Conservation (phyloP, 2,113 vertebrate species). For the Megaptera novaeangliae region DNA sequence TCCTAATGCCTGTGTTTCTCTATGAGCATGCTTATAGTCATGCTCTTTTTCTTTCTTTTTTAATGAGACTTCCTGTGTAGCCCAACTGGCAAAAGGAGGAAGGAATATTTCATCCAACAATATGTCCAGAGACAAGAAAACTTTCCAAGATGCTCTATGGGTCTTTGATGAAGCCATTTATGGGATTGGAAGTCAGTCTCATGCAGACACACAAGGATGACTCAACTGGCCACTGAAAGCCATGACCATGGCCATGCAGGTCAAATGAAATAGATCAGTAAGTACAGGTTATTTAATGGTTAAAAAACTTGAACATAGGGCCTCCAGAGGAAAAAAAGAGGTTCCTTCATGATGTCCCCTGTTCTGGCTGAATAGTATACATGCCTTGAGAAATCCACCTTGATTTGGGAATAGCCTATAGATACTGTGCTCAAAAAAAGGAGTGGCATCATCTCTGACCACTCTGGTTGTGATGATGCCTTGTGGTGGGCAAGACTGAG, state of each 20-base stretch:
- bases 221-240: not conserved
- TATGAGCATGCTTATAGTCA: not conserved
- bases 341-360: not conserved
- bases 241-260: not conserved
- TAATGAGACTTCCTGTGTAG: not conserved
- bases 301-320: not conserved
- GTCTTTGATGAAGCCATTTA: not conserved
- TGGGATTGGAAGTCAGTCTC: not conserved
- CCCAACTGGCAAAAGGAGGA: not conserved
- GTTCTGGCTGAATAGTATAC: not conserved
- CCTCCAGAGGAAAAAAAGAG: not conserved
- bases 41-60: not conserved
- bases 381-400: not conserved
- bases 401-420: not conserved
- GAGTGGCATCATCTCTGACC: not conserved
- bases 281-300: not conserved
- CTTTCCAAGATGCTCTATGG: not conserved
- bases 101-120: not conserved
- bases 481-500: not conserved
- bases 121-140: not conserved
- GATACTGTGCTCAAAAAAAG: not conserved
- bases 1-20: not conserved
- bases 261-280: not conserved
- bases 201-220: not conserved
- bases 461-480: not conserved